Evolutionary conservation across 2,113 vertebrate species (phyloP).

Genomic region (Eleginops maclovinus): DNA sequence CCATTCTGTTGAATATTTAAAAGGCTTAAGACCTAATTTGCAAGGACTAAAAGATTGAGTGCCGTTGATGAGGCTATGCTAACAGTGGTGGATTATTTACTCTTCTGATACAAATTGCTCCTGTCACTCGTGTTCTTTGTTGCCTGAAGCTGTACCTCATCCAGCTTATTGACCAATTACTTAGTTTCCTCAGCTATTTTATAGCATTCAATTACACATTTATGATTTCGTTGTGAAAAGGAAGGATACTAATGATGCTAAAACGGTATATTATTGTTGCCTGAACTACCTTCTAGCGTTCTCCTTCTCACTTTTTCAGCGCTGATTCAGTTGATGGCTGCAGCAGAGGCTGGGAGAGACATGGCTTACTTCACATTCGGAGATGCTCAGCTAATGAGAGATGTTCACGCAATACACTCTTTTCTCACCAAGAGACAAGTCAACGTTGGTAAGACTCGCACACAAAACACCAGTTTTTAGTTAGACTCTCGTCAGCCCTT

Average conservation of each 20-base stretch:
- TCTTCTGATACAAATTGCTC: constrained; percentile 62
- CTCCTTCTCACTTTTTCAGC: constrained; percentile 80
- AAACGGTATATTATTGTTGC: background rate
- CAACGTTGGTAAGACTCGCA: constrained; percentile 88
- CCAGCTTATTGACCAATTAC: constrained; percentile 59
- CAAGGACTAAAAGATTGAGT: constrained; percentile 61
- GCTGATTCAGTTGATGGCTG: constrained; percentile 95
- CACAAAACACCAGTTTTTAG: background rate
- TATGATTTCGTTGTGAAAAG: constrained; percentile 33
- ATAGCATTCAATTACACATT: constrained; percentile 50
- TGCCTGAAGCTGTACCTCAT: constrained; percentile 35
- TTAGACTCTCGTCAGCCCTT: background rate
- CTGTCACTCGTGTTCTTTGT: constrained; percentile 49
- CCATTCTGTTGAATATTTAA: constrained; percentile 77
- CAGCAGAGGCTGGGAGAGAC: constrained; percentile 92
- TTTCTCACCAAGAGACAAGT: constrained; percentile 89
- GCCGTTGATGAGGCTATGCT: constrained; percentile 47
- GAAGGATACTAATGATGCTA: background rate
- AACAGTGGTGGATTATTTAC: constrained; percentile 59
- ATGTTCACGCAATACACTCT: constrained; percentile 90
- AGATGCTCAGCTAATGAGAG: constrained; percentile 92
- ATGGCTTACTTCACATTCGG: constrained; percentile 97
- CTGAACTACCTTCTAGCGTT: constrained; percentile 2
- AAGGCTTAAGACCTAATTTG: constrained; percentile 61
- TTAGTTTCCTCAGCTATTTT: constrained; percentile 27